These are phyloP conservation scores for Cebidichthys violaceus DNA, from an alignment of 2,113 vertebrate genomes.

Conservation along the genomic window DNA sequence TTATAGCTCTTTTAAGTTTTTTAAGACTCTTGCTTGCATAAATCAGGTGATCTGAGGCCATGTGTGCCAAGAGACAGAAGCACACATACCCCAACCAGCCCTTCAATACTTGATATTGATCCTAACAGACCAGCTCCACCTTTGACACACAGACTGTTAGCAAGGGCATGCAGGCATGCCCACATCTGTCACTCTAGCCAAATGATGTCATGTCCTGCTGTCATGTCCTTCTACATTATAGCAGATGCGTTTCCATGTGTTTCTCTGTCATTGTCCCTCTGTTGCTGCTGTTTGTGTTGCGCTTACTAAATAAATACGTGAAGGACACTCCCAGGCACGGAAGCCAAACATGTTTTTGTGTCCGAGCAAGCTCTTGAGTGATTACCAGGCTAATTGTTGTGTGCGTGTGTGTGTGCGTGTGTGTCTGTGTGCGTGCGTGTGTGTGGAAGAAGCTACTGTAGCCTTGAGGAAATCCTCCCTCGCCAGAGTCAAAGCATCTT, in stretches of 20 bases:
- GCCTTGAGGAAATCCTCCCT: conserved; percentile 79
- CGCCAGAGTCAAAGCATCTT: conserved; percentile 72
- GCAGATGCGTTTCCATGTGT: neutral
- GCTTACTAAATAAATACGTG: conserved; percentile 38
- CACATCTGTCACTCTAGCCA: conserved; percentile 53
- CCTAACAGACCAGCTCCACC: conserved; percentile 38
- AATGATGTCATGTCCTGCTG: conserved; percentile 39
- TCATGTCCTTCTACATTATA: conserved; percentile 37
- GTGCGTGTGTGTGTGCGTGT: conserved; percentile 26
- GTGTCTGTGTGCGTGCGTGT: conserved; percentile 37
- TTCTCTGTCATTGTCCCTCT: neutral
- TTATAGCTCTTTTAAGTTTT: too few relatives aligned
- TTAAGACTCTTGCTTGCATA: conserved; percentile 2
- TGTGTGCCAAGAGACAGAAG: conserved; percentile 34
- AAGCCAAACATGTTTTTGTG: conserved; percentile 64
- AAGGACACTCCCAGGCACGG: conserved; percentile 45
- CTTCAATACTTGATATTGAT: conserved; percentile 61
- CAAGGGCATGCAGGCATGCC: conserved; percentile 1
- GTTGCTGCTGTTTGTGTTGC: conserved; percentile 19
- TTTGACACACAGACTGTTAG: conserved; percentile 49
- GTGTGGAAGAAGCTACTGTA: conserved; percentile 67
- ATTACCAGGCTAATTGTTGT: conserved; percentile 61
- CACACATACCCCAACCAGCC: conserved; percentile 11
- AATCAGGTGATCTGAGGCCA: conserved; percentile 36
- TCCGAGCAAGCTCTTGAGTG: conserved; percentile 39